Percentiles rank a stretch among this genome's conserved stretches.
These are phyloP conservation scores for Trogon melanurus DNA, from an alignment of 2,113 vertebrate species.

Conservation along the genomic window DNA sequence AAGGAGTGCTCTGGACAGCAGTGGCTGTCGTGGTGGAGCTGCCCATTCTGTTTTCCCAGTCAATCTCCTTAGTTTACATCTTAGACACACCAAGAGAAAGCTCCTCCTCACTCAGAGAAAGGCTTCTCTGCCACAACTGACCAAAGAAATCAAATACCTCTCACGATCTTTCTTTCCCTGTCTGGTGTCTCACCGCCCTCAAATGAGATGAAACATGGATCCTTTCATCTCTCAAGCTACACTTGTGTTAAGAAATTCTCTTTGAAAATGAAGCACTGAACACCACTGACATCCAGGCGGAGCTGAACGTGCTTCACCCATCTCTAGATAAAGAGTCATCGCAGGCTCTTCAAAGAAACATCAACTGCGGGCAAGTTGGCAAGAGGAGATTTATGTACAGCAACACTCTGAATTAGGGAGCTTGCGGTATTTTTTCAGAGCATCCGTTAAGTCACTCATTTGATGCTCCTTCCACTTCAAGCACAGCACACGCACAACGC, in stretches of 20 bases:
- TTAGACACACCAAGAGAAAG: neutral
- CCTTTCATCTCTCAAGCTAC: slow-evolving; percentile 50
- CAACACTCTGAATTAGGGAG: neutral
- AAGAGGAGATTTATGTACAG: neutral
- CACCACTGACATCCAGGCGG: slow-evolving; percentile 9
- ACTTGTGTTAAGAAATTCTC: slow-evolving; percentile 46
- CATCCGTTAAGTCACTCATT: neutral
- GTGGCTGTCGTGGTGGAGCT: neutral
- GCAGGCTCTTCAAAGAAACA: slow-evolving; percentile 56
- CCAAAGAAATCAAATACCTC: neutral
- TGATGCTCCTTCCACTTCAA: neutral
- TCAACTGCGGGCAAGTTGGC: neutral
- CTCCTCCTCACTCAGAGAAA: neutral
- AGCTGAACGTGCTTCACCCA: neutral
- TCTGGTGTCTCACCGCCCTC: neutral
- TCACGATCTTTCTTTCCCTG: neutral
- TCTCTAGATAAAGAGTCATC: neutral
- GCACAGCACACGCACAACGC: accelerated
- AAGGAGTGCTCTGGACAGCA: neutral
- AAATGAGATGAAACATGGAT: neutral
- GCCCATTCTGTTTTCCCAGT: neutral
- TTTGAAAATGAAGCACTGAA: slow-evolving; percentile 36
- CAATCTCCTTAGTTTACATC: neutral
- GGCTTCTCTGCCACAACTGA: neutral
- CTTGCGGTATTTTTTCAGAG: neutral